Percentiles rank a stretch among this genome's conserved stretches.
phyloP scores from a whole-genome alignment of 2,797 vertebrate species.

The Siniperca scherzeri region DNA sequence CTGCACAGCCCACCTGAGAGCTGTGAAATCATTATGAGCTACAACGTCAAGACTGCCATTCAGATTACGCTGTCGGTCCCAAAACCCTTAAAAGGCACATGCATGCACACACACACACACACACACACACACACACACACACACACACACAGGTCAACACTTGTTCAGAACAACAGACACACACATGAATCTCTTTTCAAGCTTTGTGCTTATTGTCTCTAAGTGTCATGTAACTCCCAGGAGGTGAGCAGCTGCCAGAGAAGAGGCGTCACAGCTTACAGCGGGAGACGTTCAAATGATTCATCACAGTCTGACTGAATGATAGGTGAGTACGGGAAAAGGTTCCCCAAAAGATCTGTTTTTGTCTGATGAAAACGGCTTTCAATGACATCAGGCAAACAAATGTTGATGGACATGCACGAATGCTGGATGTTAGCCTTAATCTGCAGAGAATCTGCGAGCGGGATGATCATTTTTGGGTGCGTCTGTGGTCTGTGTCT shows the following conservation, averaged over 20 bases:
- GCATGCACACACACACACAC: neutral
- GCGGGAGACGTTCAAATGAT: neutral
- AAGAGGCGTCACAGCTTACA: conserved; percentile 4
- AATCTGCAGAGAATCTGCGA: conserved; percentile 1
- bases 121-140: neutral
- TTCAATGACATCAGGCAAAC: neutral
- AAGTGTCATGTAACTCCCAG: conserved; percentile 18
- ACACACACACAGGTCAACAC: neutral
- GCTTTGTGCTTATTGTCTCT: conserved; percentile 33
- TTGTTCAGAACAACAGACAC: neutral
- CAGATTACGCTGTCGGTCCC: conserved; percentile 14
- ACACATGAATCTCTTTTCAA: neutral
- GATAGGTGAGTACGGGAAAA: conserved; percentile 18
- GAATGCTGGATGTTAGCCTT: neutral
- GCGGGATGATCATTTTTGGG: neutral
- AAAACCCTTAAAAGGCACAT: neutral
- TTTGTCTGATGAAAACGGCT: conserved; percentile 29
- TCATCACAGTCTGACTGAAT: conserved; percentile 20
- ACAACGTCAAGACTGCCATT: conserved; percentile 31
- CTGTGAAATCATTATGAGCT: conserved; percentile 55
- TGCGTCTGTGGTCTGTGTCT: neutral
- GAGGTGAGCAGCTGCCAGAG: conserved; percentile 14
- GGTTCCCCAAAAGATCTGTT: neutral
- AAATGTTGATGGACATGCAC: conserved; percentile 13
- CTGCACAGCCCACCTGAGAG: conserved; percentile 47